Evolutionary conservation across 2,797 vertebrate species (phyloP), one percentile per base, ranked within the genome.

Genomic region (Manis javanica): DNA sequence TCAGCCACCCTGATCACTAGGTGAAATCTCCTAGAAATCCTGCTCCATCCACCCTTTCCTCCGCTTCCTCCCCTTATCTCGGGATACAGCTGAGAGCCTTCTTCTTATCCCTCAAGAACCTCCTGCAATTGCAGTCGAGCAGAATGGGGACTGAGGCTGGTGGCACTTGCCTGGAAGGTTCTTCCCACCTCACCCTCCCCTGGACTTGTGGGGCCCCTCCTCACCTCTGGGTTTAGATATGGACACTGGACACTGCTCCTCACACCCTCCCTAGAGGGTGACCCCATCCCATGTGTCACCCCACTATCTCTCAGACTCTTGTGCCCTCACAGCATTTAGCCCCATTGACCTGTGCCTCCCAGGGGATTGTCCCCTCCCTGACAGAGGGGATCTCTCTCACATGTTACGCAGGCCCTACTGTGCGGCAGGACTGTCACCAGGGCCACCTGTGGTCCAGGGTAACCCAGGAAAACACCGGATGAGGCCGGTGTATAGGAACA

Each of bases 281-380:
- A 15, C 31, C 24, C 57, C 34, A 1, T 19, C 42, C 19, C 63
- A 26, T 4, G 1, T 0, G 0, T 4, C 2, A 2, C 11, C 46
- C 15, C 3, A 3, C 13, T 7, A 26, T 19, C 59, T 23, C 69
- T 61, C 26, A 57, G 68, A 16, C 39, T 74, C 63, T 29, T 7
- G 19, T 31, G 16, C 83, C 63, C 16, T 77, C 42, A n/a, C 24
- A 21, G 49, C 55, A 29, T 7, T 34, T 37, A 53, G 66, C 39
- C 31, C 57, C 51, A 24, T 66, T n/a, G 42, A 13, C 21, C 46
- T 59, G 10, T 53, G 23, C 55, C 66, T 63, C 61, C 31, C 46
- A 0, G 2, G 1, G 39, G 42, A 19, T 6, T 0, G 0, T 24
- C 23, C n/a, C 29, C 34, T 74, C 74, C 1, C 0, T 10, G 21